Evolutionary conservation across 2,113 vertebrate species (phyloP).

Genomic region (Mustela nigripes): DNA sequence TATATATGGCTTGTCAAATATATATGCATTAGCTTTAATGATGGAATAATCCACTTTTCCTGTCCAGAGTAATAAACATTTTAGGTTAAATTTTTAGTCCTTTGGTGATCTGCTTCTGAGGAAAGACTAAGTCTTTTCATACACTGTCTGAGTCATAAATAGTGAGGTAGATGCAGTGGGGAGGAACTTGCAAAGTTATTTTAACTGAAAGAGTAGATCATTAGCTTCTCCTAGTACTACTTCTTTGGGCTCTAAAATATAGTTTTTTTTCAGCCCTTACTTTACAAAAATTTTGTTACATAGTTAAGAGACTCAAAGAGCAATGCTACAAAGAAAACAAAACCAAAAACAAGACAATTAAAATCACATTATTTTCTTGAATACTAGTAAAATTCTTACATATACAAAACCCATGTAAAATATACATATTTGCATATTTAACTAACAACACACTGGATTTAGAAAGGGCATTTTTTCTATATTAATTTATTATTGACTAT

Average conservation of each 20-base stretch:
- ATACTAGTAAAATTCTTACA: background rate
- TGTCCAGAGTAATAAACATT: conserved; percentile 51
- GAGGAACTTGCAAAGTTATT: conserved; percentile 26
- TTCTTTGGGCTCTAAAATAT: background rate
- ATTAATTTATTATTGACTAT: background rate
- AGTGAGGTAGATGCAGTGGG: background rate
- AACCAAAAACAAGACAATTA: background rate
- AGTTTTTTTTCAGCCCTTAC: background rate
- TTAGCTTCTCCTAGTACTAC: background rate
- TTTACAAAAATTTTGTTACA: background rate
- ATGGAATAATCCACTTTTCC: background rate
- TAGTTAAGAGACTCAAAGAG: background rate
- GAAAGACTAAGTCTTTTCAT: conserved; percentile 32
- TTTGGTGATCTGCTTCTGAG: conserved; percentile 21
- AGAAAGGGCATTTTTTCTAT: background rate
- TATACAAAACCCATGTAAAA: background rate
- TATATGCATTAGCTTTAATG: conserved; percentile 15
- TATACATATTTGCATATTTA: background rate
- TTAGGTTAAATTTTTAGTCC: conserved; percentile 47
- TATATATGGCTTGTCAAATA: conserved; percentile 25
- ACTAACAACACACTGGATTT: background rate
- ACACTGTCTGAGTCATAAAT: conserved; percentile 53
- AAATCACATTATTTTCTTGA: background rate
- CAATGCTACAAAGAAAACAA: background rate
- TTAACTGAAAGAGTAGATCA: conserved; percentile 21